These are phyloP conservation scores for Rhagologus leucostigma DNA, from an alignment of 2,113 vertebrate species.

Conservation along the genomic window DNA sequence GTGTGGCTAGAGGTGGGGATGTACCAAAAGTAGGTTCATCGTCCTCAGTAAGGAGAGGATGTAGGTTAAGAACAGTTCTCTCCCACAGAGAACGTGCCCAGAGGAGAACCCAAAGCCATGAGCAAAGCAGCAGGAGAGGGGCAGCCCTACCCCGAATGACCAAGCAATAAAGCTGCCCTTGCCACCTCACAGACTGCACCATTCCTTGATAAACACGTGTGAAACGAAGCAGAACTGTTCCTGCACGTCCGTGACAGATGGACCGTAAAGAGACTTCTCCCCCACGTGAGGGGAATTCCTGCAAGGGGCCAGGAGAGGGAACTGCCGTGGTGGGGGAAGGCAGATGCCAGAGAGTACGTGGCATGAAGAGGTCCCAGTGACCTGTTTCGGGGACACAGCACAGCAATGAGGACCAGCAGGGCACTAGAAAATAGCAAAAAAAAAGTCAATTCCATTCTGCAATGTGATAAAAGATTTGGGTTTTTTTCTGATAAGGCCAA, in stretches of 20 bases:
- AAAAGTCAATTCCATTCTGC: neutral
- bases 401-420: neutral
- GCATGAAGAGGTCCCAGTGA: neutral
- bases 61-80: neutral
- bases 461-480: neutral
- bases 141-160: fast-evolving
- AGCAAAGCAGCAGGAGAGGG: neutral
- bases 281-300: neutral
- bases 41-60: neutral
- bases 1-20: too few relatives aligned
- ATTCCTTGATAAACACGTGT: fast-evolving
- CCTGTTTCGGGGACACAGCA: neutral
- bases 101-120: neutral
- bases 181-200: neutral
- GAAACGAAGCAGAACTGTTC: neutral
- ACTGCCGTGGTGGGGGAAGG: neutral
- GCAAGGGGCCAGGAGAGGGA: neutral
- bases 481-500: neutral
- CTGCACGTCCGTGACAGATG: fast-evolving
- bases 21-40: neutral
- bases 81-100: fast-evolving
- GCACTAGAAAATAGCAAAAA: neutral
- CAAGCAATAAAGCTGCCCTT: neutral
- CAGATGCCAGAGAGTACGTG: neutral
- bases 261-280: neutral